Percentiles rank a stretch among this genome's conserved stretches.
These are phyloP conservation scores for Gymnobelideus leadbeateri DNA, from an alignment of 2,113 vertebrate genomes.

Conservation along the genomic window DNA sequence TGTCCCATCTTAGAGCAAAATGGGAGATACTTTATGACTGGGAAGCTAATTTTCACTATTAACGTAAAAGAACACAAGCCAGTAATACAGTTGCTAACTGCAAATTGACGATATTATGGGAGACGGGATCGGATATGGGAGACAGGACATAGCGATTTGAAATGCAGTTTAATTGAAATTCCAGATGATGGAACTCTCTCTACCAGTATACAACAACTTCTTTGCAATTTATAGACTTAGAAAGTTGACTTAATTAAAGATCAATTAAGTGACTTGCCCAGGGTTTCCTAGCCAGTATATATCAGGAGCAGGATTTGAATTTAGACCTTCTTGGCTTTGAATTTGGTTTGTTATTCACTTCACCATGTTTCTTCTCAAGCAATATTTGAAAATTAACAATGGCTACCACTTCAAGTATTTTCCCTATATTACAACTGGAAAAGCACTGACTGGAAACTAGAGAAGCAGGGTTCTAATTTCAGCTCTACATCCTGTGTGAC, in stretches of 20 bases:
- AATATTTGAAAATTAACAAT: background rate
- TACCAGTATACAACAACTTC: background rate
- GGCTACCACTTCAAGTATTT: background rate
- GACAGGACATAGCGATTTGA: too few species aligned
- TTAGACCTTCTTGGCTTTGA: background rate
- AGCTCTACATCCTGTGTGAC: background rate
- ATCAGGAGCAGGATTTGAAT: background rate
- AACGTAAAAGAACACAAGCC: background rate
- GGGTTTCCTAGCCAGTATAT: background rate
- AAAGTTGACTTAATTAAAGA: background rate
- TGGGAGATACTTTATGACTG: background rate
- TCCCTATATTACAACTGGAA: background rate
- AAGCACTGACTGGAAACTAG: background rate
- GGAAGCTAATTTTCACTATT: background rate
- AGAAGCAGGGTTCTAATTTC: background rate
- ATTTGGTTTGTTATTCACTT: background rate
- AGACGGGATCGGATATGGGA: background rate
- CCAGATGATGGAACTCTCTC: background rate
- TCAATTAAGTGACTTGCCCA: background rate
- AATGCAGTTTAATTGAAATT: background rate
- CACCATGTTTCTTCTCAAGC: background rate
- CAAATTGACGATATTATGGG: background rate
- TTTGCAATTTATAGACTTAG: background rate
- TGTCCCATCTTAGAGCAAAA: background rate
- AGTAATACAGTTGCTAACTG: background rate